Evolutionary conservation across 1,140 invertebrate genomes (phyloP), one percentile per base, ranked within the genome.

Genomic region (Adelges cooleyi): DNA sequence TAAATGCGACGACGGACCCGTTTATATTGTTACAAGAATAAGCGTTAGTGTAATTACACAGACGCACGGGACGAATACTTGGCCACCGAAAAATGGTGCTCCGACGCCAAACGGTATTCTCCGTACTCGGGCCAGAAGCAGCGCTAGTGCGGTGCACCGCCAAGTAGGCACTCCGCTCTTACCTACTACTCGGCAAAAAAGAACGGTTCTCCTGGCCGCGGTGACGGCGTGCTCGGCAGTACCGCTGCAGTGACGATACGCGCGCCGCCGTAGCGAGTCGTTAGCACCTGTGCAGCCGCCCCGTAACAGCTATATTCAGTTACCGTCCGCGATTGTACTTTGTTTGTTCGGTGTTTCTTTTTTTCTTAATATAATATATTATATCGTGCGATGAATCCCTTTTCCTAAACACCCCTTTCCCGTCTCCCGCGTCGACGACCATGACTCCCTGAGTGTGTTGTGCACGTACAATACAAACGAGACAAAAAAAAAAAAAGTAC

Each of bases 141-240:
- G 56, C 56, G 56, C 56, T 62, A 62, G 56, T 62, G 56, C 44
- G 36, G 13, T n/a, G 52, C 36, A 15, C 20, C n/a, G n/a, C n/a
- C n/a, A n/a, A n/a, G n/a, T n/a, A n/a, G n/a, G n/a, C n/a, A n/a
- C n/a, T n/a, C n/a, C n/a, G n/a, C n/a, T n/a, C n/a, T n/a, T n/a
- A n/a, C n/a, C n/a, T 29, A 33, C 10, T 59, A 62, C 56, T 23
- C 44, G 56, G 56, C n/a, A n/a, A n/a, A 62, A 44, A 44, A 62
- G 56, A 62, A 62, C 56, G 56, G 56, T 62, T 62, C 42, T 62
- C 56, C 17, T 25, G n/a, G 17, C 54, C n/a, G 29, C 11, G 29
- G 29, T 33, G 53, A 33, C 54, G 53, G n/a, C 38, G 38, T 59
- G 54, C 38, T n/a, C 56, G 56, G 11, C 56, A 6, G 29, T 33